Conservation (phyloP, 2,888 invertebrate genomes). For the Oxycera nigricornis region DNA sequence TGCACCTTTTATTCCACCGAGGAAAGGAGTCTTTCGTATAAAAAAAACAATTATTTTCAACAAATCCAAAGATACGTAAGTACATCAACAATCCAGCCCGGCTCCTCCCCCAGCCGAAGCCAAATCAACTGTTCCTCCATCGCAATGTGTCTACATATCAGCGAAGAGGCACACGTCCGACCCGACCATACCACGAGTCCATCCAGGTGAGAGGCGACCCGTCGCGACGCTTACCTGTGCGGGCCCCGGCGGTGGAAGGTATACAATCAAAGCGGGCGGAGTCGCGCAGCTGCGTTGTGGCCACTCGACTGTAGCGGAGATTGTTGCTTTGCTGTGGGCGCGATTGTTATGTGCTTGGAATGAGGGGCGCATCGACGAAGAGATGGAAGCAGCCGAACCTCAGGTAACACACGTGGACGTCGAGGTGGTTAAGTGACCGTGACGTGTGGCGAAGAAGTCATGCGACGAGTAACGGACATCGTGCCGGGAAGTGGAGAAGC, state of each 20-base stretch:
- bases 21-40: too few species aligned
- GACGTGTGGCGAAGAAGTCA: neutral
- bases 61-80: neutral
- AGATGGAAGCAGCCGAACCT: neutral
- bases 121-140: conserved; percentile 6
- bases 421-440: conserved; percentile 8
- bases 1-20: neutral
- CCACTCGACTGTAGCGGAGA: conserved; percentile 1
- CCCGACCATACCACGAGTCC: neutral
- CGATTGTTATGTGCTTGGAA: neutral
- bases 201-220: neutral
- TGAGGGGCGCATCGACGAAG: neutral
- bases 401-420: conserved; percentile 11
- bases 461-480: conserved; percentile 10
- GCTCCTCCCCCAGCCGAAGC: conserved; percentile 2
- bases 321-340: neutral
- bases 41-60: neutral
- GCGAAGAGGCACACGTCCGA: neutral
- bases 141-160: neutral
- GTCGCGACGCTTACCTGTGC: neutral
- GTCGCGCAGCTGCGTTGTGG: conserved; percentile 25
- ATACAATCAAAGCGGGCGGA: conserved; percentile 42
- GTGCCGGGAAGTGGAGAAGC: neutral
- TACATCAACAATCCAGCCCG: neutral
- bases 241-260: neutral